These are phyloP conservation scores for Phycodurus eques DNA, from an alignment of 2,113 vertebrate genomes.

Conservation along the genomic window DNA sequence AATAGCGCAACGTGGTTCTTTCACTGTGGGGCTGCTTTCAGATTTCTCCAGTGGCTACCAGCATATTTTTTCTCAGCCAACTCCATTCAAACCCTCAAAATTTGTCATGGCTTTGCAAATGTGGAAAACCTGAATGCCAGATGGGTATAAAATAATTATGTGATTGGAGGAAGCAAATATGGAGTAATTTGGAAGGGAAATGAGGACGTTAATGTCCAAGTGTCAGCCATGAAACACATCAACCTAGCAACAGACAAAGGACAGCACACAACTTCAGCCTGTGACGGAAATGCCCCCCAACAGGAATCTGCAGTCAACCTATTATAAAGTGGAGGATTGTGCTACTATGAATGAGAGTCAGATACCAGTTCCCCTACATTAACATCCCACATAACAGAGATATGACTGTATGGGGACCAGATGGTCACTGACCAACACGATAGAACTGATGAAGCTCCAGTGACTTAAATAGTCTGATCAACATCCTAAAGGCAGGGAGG, in stretches of 20 bases:
- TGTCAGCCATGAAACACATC: conserved; percentile 52
- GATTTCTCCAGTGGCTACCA: not conserved
- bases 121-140: conserved; percentile 27
- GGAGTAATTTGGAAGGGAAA: conserved; percentile 32
- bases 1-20: not conserved
- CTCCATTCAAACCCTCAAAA: conserved; percentile 22
- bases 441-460: conserved; percentile 37
- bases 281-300: conserved; percentile 41
- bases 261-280: conserved; percentile 46
- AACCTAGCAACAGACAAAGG: conserved; percentile 59
- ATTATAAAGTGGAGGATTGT: conserved; percentile 50
- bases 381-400: conserved; percentile 60
- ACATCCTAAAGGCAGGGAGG: conserved; percentile 24
- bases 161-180: conserved; percentile 36
- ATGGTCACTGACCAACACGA: conserved; percentile 61
- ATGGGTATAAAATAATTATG: conserved; percentile 43
- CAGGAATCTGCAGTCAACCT: conserved; percentile 50
- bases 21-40: not conserved
- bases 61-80: conserved; percentile 2
- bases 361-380: conserved; percentile 45
- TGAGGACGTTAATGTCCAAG: conserved; percentile 36
- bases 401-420: conserved; percentile 62
- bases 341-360: conserved; percentile 52
- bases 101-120: conserved; percentile 12
- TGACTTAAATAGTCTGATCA: conserved; percentile 66